Conservation (phyloP, 2,888 invertebrate species). For the Trimorus sp. region DNA sequence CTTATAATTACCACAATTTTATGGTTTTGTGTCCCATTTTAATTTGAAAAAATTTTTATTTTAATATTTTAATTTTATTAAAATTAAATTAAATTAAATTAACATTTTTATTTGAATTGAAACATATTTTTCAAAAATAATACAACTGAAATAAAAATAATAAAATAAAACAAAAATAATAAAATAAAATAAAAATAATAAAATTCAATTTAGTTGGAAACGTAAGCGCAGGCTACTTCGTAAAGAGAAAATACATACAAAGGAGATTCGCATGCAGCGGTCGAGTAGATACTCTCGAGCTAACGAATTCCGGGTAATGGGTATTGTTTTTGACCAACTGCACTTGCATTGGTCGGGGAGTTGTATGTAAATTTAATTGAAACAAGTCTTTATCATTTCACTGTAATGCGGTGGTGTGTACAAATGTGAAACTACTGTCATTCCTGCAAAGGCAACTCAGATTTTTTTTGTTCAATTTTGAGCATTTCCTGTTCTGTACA, state of each 20-base stretch:
- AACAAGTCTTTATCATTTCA: background rate
- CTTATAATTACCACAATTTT: too few relatives aligned
- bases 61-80: too few relatives aligned
- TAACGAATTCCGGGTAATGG: slow-evolving; percentile 2
- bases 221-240: slow-evolving; percentile 25
- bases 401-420: background rate
- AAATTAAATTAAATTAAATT: too few relatives aligned
- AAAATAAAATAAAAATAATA: too few relatives aligned
- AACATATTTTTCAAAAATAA: slow-evolving; percentile 37
- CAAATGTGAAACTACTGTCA: slow-evolving; percentile 20
- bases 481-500: background rate
- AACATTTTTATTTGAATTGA: too few relatives aligned
- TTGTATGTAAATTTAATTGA: background rate
- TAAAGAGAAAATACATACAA: slow-evolving; percentile 27
- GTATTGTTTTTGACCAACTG: slow-evolving; percentile 46
- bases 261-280: slow-evolving; percentile 25
- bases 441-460: slow-evolving; percentile 43
- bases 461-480: slow-evolving; percentile 17
- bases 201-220: slow-evolving; percentile 28
- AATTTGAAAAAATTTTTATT: too few relatives aligned
- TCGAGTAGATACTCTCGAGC: slow-evolving; percentile 20
- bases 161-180: too few relatives aligned
- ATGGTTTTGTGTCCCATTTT: too few relatives aligned
- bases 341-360: background rate
- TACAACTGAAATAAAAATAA: slow-evolving; percentile 52